Evolutionary conservation across 2,888 invertebrate species (phyloP), one percentile per base, ranked within the genome.

Genomic region (Macropis europaea): DNA sequence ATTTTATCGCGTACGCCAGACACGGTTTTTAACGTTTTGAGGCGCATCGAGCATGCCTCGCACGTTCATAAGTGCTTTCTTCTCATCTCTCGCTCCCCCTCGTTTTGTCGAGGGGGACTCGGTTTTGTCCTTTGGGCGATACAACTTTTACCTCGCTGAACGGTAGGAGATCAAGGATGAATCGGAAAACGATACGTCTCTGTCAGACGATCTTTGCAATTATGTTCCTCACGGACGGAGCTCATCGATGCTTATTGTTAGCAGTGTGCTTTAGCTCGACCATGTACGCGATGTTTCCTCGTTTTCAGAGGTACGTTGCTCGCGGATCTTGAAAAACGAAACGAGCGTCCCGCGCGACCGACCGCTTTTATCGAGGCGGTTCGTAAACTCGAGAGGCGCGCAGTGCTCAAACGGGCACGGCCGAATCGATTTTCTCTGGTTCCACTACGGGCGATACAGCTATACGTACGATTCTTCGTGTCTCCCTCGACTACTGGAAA

Each of bases 351-450:
- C 59, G 59, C 75, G 62, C 67, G 56, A 54, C 30, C 32, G 42
- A 34, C 54, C 40, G 60, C 59, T 69, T 75, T 77, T 64, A 75
- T 70, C 70, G 56, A 50, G 40, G 62, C 22, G 66, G 64, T 61
- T 47, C 63, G 67, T 38, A 67, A 48, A 66, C 59, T 68, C 48
- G 76, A 63, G 80, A 73, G 63, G 48, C 78, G 80, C 81, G 78
- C 78, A 70, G 81, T 69, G 76, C 81, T 81, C 71, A 68, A 81
- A 77, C 74, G 81, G 79, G 79, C 78, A 77, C 81, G 76, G 70
- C 79, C 79, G 72, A 73, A 81, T 81, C 81, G 81, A 81, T 81
- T 81, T 81, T 81, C 73, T 68, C 62, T 76, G 77, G 62, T 81
- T 72, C 73, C 62, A 61, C 66, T 73, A 66, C 68, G 47, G 78